phyloP scores from a whole-genome alignment of 2,113 vertebrate genomes.

The Ceratotherium simum region DNA sequence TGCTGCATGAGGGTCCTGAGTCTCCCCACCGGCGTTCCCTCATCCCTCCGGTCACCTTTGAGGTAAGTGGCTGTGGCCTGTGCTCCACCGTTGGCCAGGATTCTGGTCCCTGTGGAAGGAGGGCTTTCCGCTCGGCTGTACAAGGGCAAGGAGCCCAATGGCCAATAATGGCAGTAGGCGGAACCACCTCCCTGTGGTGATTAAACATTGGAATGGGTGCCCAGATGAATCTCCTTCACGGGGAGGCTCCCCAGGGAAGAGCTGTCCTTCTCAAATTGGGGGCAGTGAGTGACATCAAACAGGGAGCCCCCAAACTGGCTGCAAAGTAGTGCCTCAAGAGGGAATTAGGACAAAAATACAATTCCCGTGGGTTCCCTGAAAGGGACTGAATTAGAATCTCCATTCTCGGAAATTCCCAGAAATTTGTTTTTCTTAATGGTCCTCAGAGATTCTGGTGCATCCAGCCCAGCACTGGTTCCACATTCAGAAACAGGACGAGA shows the following conservation, averaged over 20 bases:
- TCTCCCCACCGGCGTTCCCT: constrained; percentile 92
- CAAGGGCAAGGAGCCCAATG: not conserved
- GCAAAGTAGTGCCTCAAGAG: not conserved
- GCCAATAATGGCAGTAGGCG: accelerated
- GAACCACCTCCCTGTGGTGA: not conserved
- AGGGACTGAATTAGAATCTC: not conserved
- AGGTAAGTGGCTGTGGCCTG: constrained; percentile 86
- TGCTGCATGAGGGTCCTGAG: constrained; percentile 93
- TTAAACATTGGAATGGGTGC: accelerated
- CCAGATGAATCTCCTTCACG: accelerated
- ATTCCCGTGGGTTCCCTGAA: not conserved
- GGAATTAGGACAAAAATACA: not conserved
- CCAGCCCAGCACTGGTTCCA: not conserved
- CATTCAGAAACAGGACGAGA: not conserved
- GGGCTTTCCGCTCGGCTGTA: accelerated
- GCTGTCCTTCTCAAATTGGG: not conserved
- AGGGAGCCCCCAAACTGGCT: not conserved
- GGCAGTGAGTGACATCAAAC: not conserved
- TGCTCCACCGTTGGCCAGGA: accelerated
- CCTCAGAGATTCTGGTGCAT: not conserved
- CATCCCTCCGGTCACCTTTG: constrained; percentile 94
- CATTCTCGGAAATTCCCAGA: not conserved
- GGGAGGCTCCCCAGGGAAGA: not conserved
- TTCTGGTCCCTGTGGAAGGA: not conserved
- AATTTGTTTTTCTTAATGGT: not conserved